Base-by-base conservation (phyloP, 2,113 vertebrate genomes). In the Galemys pyrenaicus region DNA sequence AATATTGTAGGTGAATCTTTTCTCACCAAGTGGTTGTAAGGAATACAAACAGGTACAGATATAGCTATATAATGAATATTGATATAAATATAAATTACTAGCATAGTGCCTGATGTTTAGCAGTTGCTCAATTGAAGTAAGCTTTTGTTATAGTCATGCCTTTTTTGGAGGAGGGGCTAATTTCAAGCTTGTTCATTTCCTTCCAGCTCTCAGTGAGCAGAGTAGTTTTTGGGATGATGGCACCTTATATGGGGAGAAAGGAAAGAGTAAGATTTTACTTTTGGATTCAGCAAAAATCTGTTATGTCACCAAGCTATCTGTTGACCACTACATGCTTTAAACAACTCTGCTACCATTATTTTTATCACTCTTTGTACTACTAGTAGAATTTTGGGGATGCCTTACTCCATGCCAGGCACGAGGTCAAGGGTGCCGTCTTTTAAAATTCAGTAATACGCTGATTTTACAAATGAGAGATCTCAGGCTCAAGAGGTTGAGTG, bases 41-140 rank as follows among this genome's bases (percentile, higher is more conserved):
- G 20, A 73, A 24, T 19, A 32, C 10, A 58, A 70, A 58, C 6
- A 65, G 58, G 60, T 10, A 3, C 0, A n/a, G 32, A 46, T 12
- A 54, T 22, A 49, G 22, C 12, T 3, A n/a, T 28, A 65, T 44
- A 41, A 54, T 51, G 37, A 74, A 58, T 9, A n/a, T 6, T 46
- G 82, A 32, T 46, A 30, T n/a, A 46, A 62, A 67, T 5, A 16
- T 6, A 60, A 81, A 74, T 85, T 62, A 67, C 17, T 51, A 58
- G 54, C 79, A 30, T 28, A 19, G 8, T 49, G 39, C n/a, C 46
- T 65, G 15, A n/a, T 22, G 15, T 37, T n/a, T 67, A 62, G 41
- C 67, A 85, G 46, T 26, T 90, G 62, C 16, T 89, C 87, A 84
- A 0, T 60, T 94, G 91, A 96, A 93, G 80, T 7, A 82, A 70